Conservation (phyloP, 2,888 invertebrate species). For the Vandiemenella viatica region DNA sequence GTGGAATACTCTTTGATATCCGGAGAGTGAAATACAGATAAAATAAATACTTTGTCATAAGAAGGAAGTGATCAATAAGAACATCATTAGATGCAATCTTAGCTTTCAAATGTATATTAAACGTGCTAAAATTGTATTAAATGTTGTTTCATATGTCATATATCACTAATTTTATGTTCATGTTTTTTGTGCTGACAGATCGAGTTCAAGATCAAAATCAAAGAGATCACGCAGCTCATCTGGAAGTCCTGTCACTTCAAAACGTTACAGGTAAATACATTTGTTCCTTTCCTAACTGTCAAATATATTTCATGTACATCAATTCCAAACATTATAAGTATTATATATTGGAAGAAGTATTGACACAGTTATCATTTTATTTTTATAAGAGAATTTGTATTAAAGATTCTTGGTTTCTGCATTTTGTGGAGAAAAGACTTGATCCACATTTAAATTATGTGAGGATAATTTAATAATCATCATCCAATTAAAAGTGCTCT, state of each 20-base stretch:
- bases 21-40: too few species aligned
- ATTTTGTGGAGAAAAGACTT: not conserved
- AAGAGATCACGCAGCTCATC: constrained; percentile 22
- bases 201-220: constrained; percentile 17
- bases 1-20: too few species aligned
- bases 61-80: not conserved
- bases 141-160: too few species aligned
- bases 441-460: too few species aligned
- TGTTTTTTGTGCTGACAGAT: too few species aligned
- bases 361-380: not conserved
- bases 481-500: too few species aligned
- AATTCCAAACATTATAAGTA: not conserved
- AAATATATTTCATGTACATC: not conserved
- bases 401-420: not conserved
- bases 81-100: not conserved
- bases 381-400: not conserved
- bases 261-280: constrained; percentile 19
- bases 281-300: not conserved
- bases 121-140: not conserved
- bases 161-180: too few species aligned
- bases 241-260: constrained; percentile 20
- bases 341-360: not conserved
- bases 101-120: not conserved
- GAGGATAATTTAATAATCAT: too few species aligned
- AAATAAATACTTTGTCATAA: too few species aligned